Conservation (phyloP, 2,113 vertebrate species). For the Amphiprion ocellaris region DNA sequence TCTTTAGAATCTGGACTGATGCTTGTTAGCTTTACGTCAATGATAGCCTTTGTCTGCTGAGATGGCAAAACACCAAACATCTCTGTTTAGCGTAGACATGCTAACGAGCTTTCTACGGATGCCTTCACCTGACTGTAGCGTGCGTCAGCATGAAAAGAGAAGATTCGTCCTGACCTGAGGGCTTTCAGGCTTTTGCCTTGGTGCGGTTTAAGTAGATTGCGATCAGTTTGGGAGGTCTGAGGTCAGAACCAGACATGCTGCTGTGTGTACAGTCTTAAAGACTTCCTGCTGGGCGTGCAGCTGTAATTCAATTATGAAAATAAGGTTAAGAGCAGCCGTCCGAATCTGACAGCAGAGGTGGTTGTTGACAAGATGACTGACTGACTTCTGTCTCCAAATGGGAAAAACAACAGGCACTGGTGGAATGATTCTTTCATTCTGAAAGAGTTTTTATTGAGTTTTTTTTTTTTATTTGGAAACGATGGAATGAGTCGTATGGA, state of each 20-base stretch:
- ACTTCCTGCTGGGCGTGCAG: background rate
- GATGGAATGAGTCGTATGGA: too few relatives aligned
- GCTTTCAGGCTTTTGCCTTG: slow-evolving; percentile 34
- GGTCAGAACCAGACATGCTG: background rate
- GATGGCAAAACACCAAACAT: background rate
- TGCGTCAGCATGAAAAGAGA: slow-evolving; percentile 3
- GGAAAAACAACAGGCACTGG: background rate
- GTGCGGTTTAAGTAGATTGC: slow-evolving; percentile 56
- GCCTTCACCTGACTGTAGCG: slow-evolving; percentile 4
- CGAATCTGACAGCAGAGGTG: background rate
- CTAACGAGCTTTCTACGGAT: background rate
- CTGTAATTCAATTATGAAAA: slow-evolving; percentile 51
- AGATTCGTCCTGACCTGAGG: background rate
- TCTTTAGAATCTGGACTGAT: too few relatives aligned
- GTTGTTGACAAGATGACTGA: slow-evolving; percentile 15
- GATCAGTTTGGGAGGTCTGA: slow-evolving; percentile 14
- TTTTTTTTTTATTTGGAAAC: too few relatives aligned
- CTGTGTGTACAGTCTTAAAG: background rate
- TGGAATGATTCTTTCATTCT: background rate
- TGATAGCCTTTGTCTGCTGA: too few relatives aligned
- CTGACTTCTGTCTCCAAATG: background rate
- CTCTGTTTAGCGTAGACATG: background rate
- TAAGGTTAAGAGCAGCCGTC: slow-evolving; percentile 39
- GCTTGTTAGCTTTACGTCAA: too few relatives aligned
- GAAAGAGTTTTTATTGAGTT: too few relatives aligned